A percentile compares a stretch with the other conserved stretches of the same genome.
phyloP scores from a whole-genome alignment of 2,888 invertebrate genomes.

The Chrysolina oricalcia region DNA sequence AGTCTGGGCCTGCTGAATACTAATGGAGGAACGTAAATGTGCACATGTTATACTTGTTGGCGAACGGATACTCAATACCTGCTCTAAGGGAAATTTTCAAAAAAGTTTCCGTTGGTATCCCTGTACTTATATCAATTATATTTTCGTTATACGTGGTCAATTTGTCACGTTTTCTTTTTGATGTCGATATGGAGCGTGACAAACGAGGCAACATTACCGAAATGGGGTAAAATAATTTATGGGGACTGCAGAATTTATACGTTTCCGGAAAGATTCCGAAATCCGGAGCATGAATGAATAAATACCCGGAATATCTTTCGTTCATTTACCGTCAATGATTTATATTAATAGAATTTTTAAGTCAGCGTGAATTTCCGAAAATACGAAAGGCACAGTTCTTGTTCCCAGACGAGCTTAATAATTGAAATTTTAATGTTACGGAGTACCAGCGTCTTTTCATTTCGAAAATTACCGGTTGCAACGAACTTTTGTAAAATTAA shows the following conservation, averaged over 20 bases:
- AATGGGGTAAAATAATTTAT: slow-evolving; percentile 3
- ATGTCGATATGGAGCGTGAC: not conserved
- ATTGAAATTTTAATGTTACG: too few species aligned
- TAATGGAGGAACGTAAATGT: too few species aligned
- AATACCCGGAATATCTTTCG: not conserved
- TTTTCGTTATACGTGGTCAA: not conserved
- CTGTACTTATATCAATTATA: too few species aligned
- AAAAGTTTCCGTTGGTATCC: too few species aligned
- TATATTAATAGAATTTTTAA: not conserved
- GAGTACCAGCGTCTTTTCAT: too few species aligned
- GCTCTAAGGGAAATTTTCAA: too few species aligned
- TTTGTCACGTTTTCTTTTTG: not conserved
- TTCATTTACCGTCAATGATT: not conserved
- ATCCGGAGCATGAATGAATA: not conserved
- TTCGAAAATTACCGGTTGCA: too few species aligned
- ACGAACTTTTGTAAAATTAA: too few species aligned
- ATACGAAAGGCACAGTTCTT: not conserved
- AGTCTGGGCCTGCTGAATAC: too few species aligned
- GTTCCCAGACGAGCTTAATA: too few species aligned
- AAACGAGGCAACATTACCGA: not conserved
- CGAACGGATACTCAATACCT: too few species aligned
- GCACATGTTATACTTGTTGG: too few species aligned
- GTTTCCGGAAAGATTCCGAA: not conserved
- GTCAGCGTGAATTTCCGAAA: not conserved
- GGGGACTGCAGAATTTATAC: not conserved